A percentile compares a stretch with the other conserved stretches of the same genome.
These are phyloP conservation scores for Phlogophora meticulosa DNA, from an alignment of 2,888 invertebrate species.

Conservation along the genomic window DNA sequence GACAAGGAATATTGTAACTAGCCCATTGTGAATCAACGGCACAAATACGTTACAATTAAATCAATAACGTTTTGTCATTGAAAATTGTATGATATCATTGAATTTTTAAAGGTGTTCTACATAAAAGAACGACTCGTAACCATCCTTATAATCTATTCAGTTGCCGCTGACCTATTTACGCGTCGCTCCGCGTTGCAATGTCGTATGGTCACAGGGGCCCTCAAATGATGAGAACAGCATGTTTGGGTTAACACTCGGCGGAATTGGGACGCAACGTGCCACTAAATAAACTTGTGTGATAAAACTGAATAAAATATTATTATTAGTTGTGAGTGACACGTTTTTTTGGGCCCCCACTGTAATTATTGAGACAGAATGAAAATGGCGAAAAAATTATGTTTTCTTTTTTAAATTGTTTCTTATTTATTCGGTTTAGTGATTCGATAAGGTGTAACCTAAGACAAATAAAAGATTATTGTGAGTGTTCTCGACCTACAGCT, in stretches of 20 bases:
- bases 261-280: constrained; percentile 59
- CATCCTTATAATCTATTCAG: constrained; percentile 70
- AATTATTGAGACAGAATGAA: constrained; percentile 3
- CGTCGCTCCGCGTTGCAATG: constrained; percentile 64
- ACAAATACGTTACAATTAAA: constrained; percentile 49
- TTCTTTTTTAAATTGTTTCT: background rate
- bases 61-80: constrained; percentile 63
- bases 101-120: constrained; percentile 60
- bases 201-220: constrained; percentile 66
- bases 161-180: constrained; percentile 70
- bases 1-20: constrained; percentile 38
- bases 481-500: constrained; percentile 23
- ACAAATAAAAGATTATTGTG: constrained; percentile 9
- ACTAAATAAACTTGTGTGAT: constrained; percentile 60
- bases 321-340: constrained; percentile 34
- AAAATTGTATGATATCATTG: constrained; percentile 57
- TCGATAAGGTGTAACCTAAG: constrained; percentile 1
- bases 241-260: constrained; percentile 52
- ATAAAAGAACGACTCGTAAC: constrained; percentile 61
- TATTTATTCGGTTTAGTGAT: background rate
- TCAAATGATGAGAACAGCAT: constrained; percentile 57
- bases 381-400: background rate
- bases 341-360: constrained; percentile 26
- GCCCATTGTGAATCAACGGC: constrained; percentile 39
- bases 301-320: constrained; percentile 60